These are phyloP conservation scores for Priocnemis perturbator DNA, from an alignment of 2,888 invertebrate species.

Conservation along the genomic window DNA sequence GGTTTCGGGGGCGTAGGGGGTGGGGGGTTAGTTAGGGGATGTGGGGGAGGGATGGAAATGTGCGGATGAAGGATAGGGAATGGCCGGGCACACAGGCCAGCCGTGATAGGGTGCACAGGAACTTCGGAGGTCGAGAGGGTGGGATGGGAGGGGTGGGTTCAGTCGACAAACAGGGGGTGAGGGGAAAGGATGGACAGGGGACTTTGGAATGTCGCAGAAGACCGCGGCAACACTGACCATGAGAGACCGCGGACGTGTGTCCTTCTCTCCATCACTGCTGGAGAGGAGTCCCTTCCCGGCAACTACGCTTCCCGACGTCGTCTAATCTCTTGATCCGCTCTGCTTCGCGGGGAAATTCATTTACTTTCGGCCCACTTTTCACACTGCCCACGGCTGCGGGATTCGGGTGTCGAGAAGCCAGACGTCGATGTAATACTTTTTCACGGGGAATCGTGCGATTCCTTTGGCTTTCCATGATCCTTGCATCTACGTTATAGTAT, in stretches of 20 bases:
- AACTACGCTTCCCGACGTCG: conserved; percentile 2
- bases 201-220: conserved; percentile 54
- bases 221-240: conserved; percentile 51
- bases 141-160: conserved; percentile 35
- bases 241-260: conserved; percentile 40
- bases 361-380: background rate
- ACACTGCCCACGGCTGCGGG: background rate
- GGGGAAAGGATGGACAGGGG: conserved; percentile 41
- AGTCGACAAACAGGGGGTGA: conserved; percentile 21
- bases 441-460: too few relatives aligned
- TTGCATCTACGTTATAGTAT: too few relatives aligned
- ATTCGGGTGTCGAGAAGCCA: background rate
- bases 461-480: too few relatives aligned
- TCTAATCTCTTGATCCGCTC: conserved; percentile 9
- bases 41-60: conserved; percentile 66
- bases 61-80: conserved; percentile 75
- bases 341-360: background rate
- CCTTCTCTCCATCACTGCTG: conserved; percentile 25
- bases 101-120: conserved; percentile 60
- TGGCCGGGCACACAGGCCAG: conserved; percentile 64
- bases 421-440: too few relatives aligned
- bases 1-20: conserved; percentile 22
- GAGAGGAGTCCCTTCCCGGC: too few relatives aligned
- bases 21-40: background rate
- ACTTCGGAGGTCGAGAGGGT: conserved; percentile 42